Evolutionary conservation across 2,888 invertebrate genomes (phyloP), one percentile per base, ranked within the genome.

Genomic region (Horisme vitalbata): DNA sequence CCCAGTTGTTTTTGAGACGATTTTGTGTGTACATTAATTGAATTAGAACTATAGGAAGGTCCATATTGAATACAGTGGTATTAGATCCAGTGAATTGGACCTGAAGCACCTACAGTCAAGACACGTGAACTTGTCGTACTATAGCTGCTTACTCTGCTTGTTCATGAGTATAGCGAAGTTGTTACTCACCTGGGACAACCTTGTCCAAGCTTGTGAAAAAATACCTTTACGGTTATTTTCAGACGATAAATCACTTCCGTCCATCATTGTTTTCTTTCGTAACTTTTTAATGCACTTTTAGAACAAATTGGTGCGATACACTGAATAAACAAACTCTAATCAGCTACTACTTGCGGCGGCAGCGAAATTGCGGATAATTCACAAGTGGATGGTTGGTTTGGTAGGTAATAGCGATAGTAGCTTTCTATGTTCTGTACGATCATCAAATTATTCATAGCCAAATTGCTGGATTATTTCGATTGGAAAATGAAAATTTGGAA

Each of bases 181-280:
- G 10, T 30, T 23, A 45, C 41, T 52, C 80, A 93, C 94, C 92
- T 94, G 94, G 65, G 93, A 93, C 77, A 93, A 75, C 76, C 93
- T 91, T 38, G 91, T 92, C 91, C 92, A 92, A 56, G 91, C 91
- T 86, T 94, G 94, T 57, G 92, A 92, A 66, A 94, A 75, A 62
- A 92, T 88, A 75, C 93, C 92, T 84, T 90, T 92, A 77, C 91
- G 92, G 62, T 81, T 79, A 64, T 79, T 75, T 71, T 93, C 90
- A 71, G 90, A 81, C 57, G 90, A 80, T 76, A 93, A 86, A 91
- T 94, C 94, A 76, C 93, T 93, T 83, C 93, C 93, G 90, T 94
- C 93, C 92, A 92, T 93, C 92, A 91, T 92, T 77, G 68, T 83
- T 63, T 55, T 39, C 31, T 31, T 60, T 31, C 28, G 28, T 59